Evolutionary conservation across 2,797 vertebrate genomes (phyloP), one percentile per base, ranked within the genome.

Genomic region (Zenarchopterus dispar): DNA sequence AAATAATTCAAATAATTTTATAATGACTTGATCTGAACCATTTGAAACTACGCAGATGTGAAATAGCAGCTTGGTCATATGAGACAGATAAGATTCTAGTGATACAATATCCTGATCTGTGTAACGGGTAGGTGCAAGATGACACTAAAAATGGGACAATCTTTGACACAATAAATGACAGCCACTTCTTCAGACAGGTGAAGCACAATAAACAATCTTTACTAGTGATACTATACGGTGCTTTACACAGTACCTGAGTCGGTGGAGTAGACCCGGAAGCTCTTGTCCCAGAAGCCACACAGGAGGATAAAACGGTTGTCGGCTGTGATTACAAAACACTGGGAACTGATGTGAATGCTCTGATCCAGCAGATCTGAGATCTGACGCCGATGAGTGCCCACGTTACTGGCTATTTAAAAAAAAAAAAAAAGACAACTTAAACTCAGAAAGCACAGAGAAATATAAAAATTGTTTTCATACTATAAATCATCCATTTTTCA

Each of bases 271-370:
- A 98, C 92, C 5, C 97, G 93, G 90, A 98, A 98, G 86, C 97
- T 98, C 93, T 98, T 98, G 90, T 99, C 97, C 97, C 97, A 99
- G 91, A 99, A 99, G 73, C 97, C 97, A 49, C 97, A 98, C 69
- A 99, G 91, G n/a, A 99, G 91, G 88, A 98, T 95, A 76, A 94
- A 96, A 87, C 97, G 96, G 89, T 98, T 99, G 88, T 99, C 95
- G 0, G 97, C 95, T 0, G 95, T 97, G 89, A 99, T 94, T 84
- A 97, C 84, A 62, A 99, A 99, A 88, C 95, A 98, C 86, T 99
- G 97, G 6, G 96, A 96, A 77, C 96, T 96, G 65, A 98, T 95
- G 82, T 96, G 96, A 77, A 99, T 97, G 79, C 97, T 99, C 82
- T 98, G 97, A 90, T 99, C 98, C 87, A 99, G 88, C 72, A 98